Conservation (phyloP, 1,140 invertebrate genomes). For the Cyclina sinensis region DNA sequence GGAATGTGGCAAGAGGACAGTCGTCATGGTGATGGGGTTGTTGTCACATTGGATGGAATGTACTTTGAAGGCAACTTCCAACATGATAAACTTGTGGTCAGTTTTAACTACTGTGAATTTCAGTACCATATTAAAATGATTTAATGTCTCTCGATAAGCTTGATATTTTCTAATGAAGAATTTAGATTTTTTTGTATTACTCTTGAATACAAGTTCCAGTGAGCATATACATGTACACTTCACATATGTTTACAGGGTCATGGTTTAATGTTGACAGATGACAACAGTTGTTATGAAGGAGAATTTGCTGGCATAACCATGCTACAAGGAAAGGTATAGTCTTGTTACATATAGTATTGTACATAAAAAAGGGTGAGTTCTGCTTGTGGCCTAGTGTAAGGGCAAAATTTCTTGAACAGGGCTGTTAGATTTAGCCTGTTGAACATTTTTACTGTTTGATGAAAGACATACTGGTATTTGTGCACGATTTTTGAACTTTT, state of each 20-base stretch:
- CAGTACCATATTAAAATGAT: too few relatives aligned
- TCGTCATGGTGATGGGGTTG: slow-evolving; percentile 93
- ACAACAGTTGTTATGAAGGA: slow-evolving; percentile 95
- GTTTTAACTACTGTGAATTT: too few relatives aligned
- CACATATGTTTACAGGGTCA: slow-evolving; percentile 92
- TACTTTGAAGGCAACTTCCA: slow-evolving; percentile 96
- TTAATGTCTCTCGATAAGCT: too few relatives aligned
- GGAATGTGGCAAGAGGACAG: slow-evolving; percentile 94
- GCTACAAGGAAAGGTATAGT: slow-evolving; percentile 90
- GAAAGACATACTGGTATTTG: too few relatives aligned
- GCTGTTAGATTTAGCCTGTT: too few relatives aligned
- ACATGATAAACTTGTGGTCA: slow-evolving; percentile 92
- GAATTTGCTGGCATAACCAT: slow-evolving; percentile 93
- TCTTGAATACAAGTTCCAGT: too few relatives aligned
- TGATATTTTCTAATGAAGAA: not conserved
- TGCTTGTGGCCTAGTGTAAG: not conserved
- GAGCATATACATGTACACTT: too few relatives aligned
- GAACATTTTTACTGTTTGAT: too few relatives aligned
- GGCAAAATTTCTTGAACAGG: too few relatives aligned
- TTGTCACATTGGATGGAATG: slow-evolving; percentile 95
- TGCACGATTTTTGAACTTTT: too few relatives aligned
- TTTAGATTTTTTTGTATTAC: not conserved
- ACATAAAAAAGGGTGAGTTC: not conserved
- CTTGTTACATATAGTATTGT: not conserved
- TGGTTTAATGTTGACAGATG: slow-evolving; percentile 95